Base-by-base conservation (phyloP, 37 sponge, comb jelly and placozoan genomes). In the Dysidea cf. avara region DNA sequence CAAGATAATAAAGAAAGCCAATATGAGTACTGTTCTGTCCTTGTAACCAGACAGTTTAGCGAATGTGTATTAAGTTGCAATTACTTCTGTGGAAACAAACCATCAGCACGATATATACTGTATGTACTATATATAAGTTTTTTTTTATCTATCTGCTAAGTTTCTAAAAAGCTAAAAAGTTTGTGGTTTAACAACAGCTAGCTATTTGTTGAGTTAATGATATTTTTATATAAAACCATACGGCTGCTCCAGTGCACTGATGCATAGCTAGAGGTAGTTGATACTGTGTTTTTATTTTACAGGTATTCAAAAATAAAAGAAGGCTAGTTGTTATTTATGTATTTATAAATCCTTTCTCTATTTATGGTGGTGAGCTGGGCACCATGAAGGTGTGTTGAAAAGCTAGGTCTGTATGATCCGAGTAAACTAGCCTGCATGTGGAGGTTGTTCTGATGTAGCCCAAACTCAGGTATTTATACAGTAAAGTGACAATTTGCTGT, bases 231-330 rank as follows among this genome's bases (percentile, higher is more conserved):
- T n/a, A n/a, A n/a, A n/a, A n/a, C n/a, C n/a, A n/a, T n/a, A n/a
- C n/a, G 12, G 35, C 5, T 63, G 6, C 16, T 37, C 34, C 34
- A 11, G 35, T 39, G 12, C 35, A 21, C 26, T 58, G 18, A n/a
- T 12, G 12, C 22, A 28, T 21, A 17, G n/a, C 24, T 22, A 43
- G 9, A 5, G 9, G 9, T 43, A 5, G 46, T 43, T 12, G 46
- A 5, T 12, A 43, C 5, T 43, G 9, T 43, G 5, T 17, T 33
- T 9, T 55, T 22, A 18, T 34, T 12, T 34, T 32, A 25, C 64
- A 95, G 96, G 87, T 97, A 32, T 94, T 97, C 84, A 97, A 97
- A 48, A 94, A 90, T 38, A 94, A 93, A 34, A 94, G 93, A 65
- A 94, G 90, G 74, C 89, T 92, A 17, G 87, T 97, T 49, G 90